phyloP scores from a whole-genome alignment of 2,888 invertebrate species.

The Cyclophora punctaria region DNA sequence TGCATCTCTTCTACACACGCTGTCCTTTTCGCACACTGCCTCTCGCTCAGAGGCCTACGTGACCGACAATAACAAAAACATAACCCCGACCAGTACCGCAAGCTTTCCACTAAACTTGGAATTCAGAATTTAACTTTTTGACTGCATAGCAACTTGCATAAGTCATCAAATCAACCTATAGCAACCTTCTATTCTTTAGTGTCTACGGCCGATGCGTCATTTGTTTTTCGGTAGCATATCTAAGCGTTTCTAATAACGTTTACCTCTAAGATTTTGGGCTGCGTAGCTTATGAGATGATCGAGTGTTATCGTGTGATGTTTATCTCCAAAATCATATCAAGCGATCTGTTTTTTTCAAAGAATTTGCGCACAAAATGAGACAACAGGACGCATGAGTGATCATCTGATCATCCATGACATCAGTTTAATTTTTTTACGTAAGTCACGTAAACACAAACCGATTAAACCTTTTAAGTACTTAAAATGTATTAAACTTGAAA shows the following conservation, averaged over 20 bases:
- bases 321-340: slow-evolving; percentile 28
- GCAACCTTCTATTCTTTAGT: too few relatives aligned
- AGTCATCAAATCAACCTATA: slow-evolving; percentile 6
- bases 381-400: slow-evolving; percentile 10
- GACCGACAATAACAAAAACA: slow-evolving; percentile 68
- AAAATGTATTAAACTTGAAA: not conserved
- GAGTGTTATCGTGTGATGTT: slow-evolving; percentile 18
- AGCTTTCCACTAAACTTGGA: slow-evolving; percentile 20
- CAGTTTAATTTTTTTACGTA: slow-evolving; percentile 11
- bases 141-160: slow-evolving; percentile 4
- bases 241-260: too few relatives aligned
- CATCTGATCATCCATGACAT: slow-evolving; percentile 12
- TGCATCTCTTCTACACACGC: slow-evolving; percentile 25
- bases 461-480: slow-evolving; percentile 1
- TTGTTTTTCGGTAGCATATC: too few relatives aligned
- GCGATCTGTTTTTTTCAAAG: slow-evolving; percentile 20
- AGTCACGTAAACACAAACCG: not conserved
- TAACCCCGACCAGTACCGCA: slow-evolving; percentile 44
- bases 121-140: slow-evolving; percentile 16
- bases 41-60: slow-evolving; percentile 61
- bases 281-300: slow-evolving; percentile 13
- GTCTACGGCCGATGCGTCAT: too few relatives aligned
- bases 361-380: slow-evolving; percentile 8
- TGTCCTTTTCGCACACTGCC: slow-evolving; percentile 31
- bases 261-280: too few relatives aligned